phyloP scores from a whole-genome alignment of 1,140 invertebrate genomes.

The Leptonema lineaticorne region DNA sequence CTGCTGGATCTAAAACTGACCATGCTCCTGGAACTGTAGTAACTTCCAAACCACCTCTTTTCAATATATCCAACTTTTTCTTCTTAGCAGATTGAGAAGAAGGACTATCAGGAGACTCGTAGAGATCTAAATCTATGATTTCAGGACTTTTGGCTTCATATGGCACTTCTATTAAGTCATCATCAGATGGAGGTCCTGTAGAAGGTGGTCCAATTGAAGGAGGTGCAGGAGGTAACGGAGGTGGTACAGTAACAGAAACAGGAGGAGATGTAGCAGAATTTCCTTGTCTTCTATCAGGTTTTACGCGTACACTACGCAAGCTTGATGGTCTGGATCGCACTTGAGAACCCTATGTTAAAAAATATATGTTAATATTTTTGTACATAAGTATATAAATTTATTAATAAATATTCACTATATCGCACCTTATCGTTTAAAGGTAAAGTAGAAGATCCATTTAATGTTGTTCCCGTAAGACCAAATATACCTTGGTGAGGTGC shows the following conservation, averaged over 20 bases:
- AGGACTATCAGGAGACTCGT: slow-evolving; percentile 49
- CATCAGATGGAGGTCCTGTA: slow-evolving; percentile 42
- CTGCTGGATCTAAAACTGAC: slow-evolving; percentile 47
- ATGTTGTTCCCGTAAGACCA: not conserved
- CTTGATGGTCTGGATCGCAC: slow-evolving; percentile 57
- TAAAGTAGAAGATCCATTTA: slow-evolving; percentile 8
- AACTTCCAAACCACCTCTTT: slow-evolving; percentile 71
- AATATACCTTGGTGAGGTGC: slow-evolving; percentile 30
- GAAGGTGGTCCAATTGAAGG: slow-evolving; percentile 41
- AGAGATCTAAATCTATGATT: slow-evolving; percentile 63
- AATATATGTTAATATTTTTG: slow-evolving; percentile 16
- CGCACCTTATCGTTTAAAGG: slow-evolving; percentile 12
- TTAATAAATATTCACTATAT: not conserved
- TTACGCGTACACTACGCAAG: slow-evolving; percentile 61
- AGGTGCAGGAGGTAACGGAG: slow-evolving; percentile 38
- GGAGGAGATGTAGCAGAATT: slow-evolving; percentile 33
- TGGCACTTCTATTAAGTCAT: slow-evolving; percentile 53
- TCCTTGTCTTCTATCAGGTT: slow-evolving; percentile 55
- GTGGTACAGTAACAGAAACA: not conserved
- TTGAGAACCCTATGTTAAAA: slow-evolving; percentile 38
- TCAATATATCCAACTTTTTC: slow-evolving; percentile 71
- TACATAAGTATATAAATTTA: not conserved
- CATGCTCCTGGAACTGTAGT: slow-evolving; percentile 58
- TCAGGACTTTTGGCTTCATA: slow-evolving; percentile 62
- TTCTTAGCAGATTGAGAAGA: slow-evolving; percentile 61